Evolutionary conservation across 2,797 vertebrate species (phyloP), one percentile per base, ranked within the genome.

Genomic region (Ptychadena robeensis): DNA sequence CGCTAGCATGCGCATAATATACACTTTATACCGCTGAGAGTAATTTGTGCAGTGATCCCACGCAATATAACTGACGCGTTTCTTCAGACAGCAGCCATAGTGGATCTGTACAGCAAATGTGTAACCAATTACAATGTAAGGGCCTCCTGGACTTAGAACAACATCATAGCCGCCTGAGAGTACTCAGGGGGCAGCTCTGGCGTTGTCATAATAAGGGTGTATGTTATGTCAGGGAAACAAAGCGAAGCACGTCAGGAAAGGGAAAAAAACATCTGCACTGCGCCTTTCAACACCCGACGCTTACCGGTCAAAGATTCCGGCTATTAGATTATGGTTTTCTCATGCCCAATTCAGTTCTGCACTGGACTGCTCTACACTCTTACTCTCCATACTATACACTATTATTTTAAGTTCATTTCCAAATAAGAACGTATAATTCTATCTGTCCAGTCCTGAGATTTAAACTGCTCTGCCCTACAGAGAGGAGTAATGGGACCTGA

Each of bases 51-150:
- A 65, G 53, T 65, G 63, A 73, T 44, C 79, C 30, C 30, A 68
- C 59, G 35, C 22, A 32, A n/a, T 48, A 61, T 31, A 14, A 30
- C 44, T 68, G 63, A 74, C 25, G 27, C 22, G 40, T 57, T 67
- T 53, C 70, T 34, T 72, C 6, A 53, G 63, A 59, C 66, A 73
- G 38, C 18, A 64, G 44, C 31, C n/a, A 57, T 81, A 53, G 25
- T 44, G 35, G 32, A 73, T 69, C 34, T 37, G 72, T 65, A 18
- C 64, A 25, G 30, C 40, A 57, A 74, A 73, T 81, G 70, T 74
- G 80, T 74, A 53, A 81, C n/a, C 10, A 68, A 74, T 81, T 81
- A 73, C n/a, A 73, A 22, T 14, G 48, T n/a, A 27, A 53, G 63
- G 38, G 73, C 66, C 68, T 70, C 27, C 37, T 67, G 66, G 34